A percentile compares a stretch with the other conserved stretches of the same genome.
Evolutionary conservation across 1,140 invertebrate species (phyloP).

Genomic region (Drosophila truncata): DNA sequence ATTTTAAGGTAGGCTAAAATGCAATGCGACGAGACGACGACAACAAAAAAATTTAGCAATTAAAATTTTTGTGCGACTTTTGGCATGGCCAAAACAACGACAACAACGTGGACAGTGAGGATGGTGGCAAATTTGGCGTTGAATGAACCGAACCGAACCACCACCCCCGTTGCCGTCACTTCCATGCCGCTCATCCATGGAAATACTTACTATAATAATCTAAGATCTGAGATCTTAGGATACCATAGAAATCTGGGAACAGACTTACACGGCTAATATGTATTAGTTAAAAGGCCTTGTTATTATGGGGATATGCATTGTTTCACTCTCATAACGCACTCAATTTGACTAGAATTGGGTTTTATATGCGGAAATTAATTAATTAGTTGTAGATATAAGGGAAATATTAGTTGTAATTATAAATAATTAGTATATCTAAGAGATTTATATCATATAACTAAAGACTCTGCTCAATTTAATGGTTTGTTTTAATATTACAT

Average conservation of each 20-base stretch:
- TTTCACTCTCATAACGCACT: constrained; percentile 12
- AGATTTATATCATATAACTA: neutral
- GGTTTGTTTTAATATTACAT: neutral
- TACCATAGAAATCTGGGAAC: too few relatives aligned
- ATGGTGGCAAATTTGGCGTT: constrained; percentile 61
- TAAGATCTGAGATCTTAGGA: neutral
- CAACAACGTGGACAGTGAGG: constrained; percentile 8
- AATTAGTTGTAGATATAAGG: neutral
- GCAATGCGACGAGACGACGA: constrained; percentile 54
- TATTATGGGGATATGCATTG: neutral
- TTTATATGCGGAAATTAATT: neutral
- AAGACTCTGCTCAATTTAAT: neutral
- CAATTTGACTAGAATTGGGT: constrained; percentile 20
- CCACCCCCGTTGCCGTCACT: neutral
- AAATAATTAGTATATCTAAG: neutral
- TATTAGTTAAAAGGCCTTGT: neutral
- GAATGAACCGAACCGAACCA: constrained; percentile 31
- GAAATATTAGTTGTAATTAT: too few relatives aligned
- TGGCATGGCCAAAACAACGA: constrained; percentile 50
- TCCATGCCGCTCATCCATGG: neutral
- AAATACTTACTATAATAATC: constrained; percentile 6
- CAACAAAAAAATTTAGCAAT: constrained; percentile 63
- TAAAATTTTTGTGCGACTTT: constrained; percentile 78
- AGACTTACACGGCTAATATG: too few relatives aligned
- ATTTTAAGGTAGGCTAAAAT: constrained; percentile 76